Evolutionary conservation across 2,113 vertebrate genomes (phyloP).

Genomic region (Aepyceros melampus): DNA sequence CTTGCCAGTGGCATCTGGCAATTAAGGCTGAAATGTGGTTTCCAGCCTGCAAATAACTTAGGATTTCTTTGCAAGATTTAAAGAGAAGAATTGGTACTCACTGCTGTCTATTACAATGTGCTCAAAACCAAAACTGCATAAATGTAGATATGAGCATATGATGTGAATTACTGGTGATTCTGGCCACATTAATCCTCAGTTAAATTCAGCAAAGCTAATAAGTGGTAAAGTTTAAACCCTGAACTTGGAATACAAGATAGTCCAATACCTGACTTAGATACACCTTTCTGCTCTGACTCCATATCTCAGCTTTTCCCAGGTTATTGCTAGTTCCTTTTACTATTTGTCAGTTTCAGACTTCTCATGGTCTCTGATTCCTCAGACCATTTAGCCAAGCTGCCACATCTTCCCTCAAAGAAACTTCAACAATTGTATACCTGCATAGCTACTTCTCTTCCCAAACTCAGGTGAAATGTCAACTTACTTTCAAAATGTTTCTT

Average conservation of each 20-base stretch:
- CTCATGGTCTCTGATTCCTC: not conserved
- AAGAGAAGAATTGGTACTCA: not conserved
- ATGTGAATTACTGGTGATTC: not conserved
- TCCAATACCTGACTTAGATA: not conserved
- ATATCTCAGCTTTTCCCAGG: not conserved
- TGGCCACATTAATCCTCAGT: not conserved
- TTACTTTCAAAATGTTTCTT: not conserved
- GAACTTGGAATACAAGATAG: not conserved
- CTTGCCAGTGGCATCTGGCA: slow-evolving; percentile 66
- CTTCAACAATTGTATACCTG: not conserved
- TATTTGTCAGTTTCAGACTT: not conserved
- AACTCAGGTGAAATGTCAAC: not conserved
- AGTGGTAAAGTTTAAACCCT: not conserved
- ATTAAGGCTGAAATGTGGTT: slow-evolving; percentile 60
- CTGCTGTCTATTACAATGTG: not conserved
- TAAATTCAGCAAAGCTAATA: not conserved
- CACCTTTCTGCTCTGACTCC: not conserved
- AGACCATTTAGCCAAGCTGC: too few relatives aligned
- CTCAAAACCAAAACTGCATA: not conserved
- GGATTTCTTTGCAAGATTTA: slow-evolving; percentile 28
- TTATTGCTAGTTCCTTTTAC: not conserved
- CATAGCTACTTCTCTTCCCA: not conserved
- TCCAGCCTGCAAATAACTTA: slow-evolving; percentile 41
- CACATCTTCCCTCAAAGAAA: not conserved
- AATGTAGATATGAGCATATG: not conserved